Conservation (phyloP, 2,113 vertebrate genomes). For the Odontophorus gujanensis region DNA sequence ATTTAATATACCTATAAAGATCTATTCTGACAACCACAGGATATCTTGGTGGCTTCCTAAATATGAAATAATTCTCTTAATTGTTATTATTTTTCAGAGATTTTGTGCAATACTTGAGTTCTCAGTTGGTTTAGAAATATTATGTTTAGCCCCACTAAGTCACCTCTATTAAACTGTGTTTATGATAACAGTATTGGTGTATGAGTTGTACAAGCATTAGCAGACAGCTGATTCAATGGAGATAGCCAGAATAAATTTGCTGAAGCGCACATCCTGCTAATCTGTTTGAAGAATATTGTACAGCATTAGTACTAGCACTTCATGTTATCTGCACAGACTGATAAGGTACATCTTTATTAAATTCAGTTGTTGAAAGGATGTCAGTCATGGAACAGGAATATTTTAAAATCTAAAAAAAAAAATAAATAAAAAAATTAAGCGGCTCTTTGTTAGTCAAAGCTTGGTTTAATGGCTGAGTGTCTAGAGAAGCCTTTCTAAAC, state of each 20-base stretch:
- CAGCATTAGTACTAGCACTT: conserved; percentile 90
- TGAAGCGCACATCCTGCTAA: conserved; percentile 84
- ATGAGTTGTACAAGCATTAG: conserved; percentile 85
- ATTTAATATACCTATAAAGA: conserved; percentile 7
- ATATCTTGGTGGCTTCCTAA: conserved; percentile 29
- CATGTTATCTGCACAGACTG: conserved; percentile 91
- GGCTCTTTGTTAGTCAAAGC: conserved; percentile 79
- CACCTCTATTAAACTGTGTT: conserved; percentile 85
- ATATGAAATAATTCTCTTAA: conserved; percentile 52
- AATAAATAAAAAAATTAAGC: conserved; percentile 77
- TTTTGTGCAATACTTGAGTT: conserved; percentile 30
- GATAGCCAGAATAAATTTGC: conserved; percentile 89
- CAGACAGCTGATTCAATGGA: conserved; percentile 88
- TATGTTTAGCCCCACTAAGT: conserved; percentile 79
- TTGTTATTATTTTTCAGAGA: conserved; percentile 65
- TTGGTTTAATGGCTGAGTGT: conserved; percentile 81
- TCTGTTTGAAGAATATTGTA: conserved; percentile 92
- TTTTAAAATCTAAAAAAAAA: conserved; percentile 83
- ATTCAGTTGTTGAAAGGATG: conserved; percentile 90
- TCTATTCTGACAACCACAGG: conserved; percentile 5
- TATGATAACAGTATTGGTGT: conserved; percentile 83
- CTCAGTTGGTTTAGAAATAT: conserved; percentile 75
- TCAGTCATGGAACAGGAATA: conserved; percentile 89
- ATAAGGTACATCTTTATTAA: conserved; percentile 99
- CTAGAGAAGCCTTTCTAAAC: conserved; percentile 81